Evolutionary conservation across 2,113 vertebrate genomes (phyloP), one percentile per base, ranked within the genome.

Genomic region (Oryctolagus cuniculus): DNA sequence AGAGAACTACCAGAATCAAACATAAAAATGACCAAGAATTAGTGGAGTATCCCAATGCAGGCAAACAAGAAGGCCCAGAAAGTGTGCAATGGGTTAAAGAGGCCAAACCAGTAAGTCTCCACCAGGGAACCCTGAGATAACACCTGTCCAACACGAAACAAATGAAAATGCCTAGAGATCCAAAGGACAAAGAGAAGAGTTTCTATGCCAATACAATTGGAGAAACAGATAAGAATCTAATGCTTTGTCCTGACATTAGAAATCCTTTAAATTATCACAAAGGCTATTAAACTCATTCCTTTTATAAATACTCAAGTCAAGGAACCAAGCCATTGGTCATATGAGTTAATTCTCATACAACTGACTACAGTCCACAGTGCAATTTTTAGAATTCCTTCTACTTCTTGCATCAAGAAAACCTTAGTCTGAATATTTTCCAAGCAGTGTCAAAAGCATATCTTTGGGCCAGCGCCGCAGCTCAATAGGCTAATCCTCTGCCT

Each of bases 351-450:
- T 85, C 69, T 70, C 38, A 83, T 49, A 79, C 55, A 84, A 51
- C 72, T 81, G 36, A 55, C 34, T 58, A 55, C 1, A 88, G n/a
- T 84, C 21, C 24, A 92, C 31, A 83, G 72, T 31, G 3, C 10
- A 66, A 80, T 58, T 90, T 90, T 85, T 81, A 38, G 44, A 96
- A 95, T 88, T 94, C 72, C 53, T 95, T 78, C 72, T 73, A 80
- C 44, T 95, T 90, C 80, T 85, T 85, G 13, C 9, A 85, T 84
- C 31, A 95, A 84, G 49, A 93, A 94, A 94, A 53, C 2, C 34
- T 91, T 74, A 64, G 36, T 87, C 16, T 90, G 80, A 96, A 49
- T 90, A 93, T 27, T 86, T 88, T 66, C 74, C 90, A 95, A 92
- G 61, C 38, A 61, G 31, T 87, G 31, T 53, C 63, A 92, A 84